A percentile compares a stretch with the other conserved stretches of the same genome.
These are phyloP conservation scores for Rhinogobio ventralis DNA, from an alignment of 2,797 vertebrate genomes.

Conservation along the genomic window DNA sequence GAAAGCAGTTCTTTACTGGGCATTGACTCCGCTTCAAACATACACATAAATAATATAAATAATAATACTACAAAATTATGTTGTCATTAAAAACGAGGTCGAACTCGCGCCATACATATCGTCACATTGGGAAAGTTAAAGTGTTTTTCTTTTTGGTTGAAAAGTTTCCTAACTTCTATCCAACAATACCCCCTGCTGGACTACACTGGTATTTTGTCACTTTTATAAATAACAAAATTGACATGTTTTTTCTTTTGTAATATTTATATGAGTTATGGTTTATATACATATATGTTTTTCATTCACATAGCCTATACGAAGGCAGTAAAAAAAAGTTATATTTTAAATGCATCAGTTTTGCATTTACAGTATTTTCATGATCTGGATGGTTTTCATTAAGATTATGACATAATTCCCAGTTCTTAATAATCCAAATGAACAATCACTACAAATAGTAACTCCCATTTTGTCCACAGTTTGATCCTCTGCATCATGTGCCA, in stretches of 20 bases:
- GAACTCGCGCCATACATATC: neutral
- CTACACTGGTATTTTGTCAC: neutral
- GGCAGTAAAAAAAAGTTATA: neutral
- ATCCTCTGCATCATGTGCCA: neutral
- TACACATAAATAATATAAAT: neutral
- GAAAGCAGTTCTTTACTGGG: neutral
- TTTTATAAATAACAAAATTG: neutral
- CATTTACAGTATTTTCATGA: neutral
- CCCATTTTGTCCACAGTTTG: neutral
- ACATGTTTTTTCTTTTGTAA: neutral
- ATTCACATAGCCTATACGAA: no score
- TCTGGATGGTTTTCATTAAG: neutral
- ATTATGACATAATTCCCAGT: neutral
- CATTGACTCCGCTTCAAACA: neutral
- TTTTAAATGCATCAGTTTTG: neutral
- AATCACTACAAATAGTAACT: neutral
- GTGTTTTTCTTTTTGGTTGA: neutral
- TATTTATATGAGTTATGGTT: neutral
- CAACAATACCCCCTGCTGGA: conserved; percentile 36
- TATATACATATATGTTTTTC: no score
- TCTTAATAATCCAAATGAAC: neutral
- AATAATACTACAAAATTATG: neutral
- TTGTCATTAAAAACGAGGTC: neutral
- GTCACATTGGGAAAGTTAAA: neutral
- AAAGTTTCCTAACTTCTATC: neutral